Evolutionary conservation across 2,888 invertebrate species (phyloP).

Genomic region (Leistus spinibarbis): DNA sequence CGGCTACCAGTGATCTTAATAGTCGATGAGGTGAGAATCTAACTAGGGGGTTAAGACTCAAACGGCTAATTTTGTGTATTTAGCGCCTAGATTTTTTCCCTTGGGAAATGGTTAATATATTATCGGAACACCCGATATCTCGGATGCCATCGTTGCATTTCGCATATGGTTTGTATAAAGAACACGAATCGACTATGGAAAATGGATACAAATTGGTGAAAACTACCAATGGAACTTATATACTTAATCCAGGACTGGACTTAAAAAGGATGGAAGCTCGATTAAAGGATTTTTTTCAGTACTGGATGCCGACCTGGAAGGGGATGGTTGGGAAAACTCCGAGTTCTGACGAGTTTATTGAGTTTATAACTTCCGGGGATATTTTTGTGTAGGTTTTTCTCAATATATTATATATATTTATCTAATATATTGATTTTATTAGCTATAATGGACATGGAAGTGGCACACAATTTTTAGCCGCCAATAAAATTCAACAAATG

Average conservation of each 20-base stretch:
- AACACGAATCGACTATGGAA: slow-evolving; percentile 63
- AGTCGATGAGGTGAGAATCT: slow-evolving; percentile 66
- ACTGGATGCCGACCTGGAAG: slow-evolving; percentile 60
- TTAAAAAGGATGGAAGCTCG: slow-evolving; percentile 58
- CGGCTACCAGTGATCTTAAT: slow-evolving; percentile 69
- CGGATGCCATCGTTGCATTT: slow-evolving; percentile 77
- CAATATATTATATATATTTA: slow-evolving; percentile 7
- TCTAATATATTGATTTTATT: slow-evolving; percentile 24
- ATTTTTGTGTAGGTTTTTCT: slow-evolving; percentile 65
- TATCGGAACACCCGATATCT: slow-evolving; percentile 71
- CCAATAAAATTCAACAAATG: slow-evolving; percentile 62
- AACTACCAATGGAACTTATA: slow-evolving; percentile 61
- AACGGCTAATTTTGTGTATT: slow-evolving; percentile 30
- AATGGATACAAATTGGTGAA: slow-evolving; percentile 64
- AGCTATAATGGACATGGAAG: slow-evolving; percentile 76
- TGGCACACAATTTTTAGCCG: slow-evolving; percentile 65
- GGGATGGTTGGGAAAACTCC: slow-evolving; percentile 60
- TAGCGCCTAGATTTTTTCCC: slow-evolving; percentile 77
- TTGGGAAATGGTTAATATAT: slow-evolving; percentile 75
- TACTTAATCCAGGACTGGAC: slow-evolving; percentile 72
- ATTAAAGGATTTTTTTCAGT: slow-evolving; percentile 58
- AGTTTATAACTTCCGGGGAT: slow-evolving; percentile 60
- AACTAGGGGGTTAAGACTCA: neutral
- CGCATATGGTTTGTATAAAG: slow-evolving; percentile 66
- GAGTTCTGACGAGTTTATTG: slow-evolving; percentile 59